Evolutionary conservation across 2,888 invertebrate species (phyloP).

Genomic region (Drosophila setosimentum): DNA sequence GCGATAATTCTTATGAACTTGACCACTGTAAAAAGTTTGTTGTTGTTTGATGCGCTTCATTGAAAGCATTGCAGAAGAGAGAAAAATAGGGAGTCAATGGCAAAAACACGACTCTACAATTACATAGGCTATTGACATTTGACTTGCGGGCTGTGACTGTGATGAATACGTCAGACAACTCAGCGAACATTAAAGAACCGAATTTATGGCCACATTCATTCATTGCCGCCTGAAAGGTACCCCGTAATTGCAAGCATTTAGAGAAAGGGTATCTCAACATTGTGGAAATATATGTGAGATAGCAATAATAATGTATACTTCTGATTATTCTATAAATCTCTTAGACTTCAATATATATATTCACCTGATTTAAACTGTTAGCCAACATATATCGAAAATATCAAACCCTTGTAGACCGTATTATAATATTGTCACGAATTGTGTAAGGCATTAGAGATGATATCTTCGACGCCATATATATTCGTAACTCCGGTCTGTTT

Average conservation of each 20-base stretch:
- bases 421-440: too few relatives aligned
- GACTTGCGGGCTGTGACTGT: constrained; percentile 39
- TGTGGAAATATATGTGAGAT: not conserved
- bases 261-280: not conserved
- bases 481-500: not conserved
- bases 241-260: not conserved
- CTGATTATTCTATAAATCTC: not conserved
- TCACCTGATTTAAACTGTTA: not conserved
- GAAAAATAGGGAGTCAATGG: not conserved
- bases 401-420: not conserved
- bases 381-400: not conserved
- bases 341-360: not conserved
- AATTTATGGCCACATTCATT: constrained; percentile 34
- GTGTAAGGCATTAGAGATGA: not conserved
- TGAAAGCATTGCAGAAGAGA: constrained; percentile 12
- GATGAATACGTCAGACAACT: constrained; percentile 28
- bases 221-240: not conserved
- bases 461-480: too few relatives aligned
- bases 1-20: constrained; percentile 32
- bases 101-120: constrained; percentile 36
- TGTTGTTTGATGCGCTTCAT: constrained; percentile 9
- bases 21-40: constrained; percentile 34
- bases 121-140: constrained; percentile 61
- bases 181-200: constrained; percentile 19
- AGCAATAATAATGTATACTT: not conserved